Conservation (phyloP, 2,113 vertebrate species). For the human region GRCh38 chr12:67786001-67786500, state of each 20-base stretch:
- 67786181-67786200: not conserved
- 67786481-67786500: not conserved
- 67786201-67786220: not conserved
- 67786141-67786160: not conserved
- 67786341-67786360: slow-evolving; percentile 22
- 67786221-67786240: not conserved
- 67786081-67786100: not conserved
- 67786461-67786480: not conserved
- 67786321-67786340: not conserved
- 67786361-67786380: slow-evolving; percentile 59
- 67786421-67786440: slow-evolving; percentile 4
- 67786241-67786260: not conserved
- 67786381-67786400: slow-evolving; percentile 27
- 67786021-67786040: not conserved
- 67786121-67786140: not conserved
- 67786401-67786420: slow-evolving; percentile 15
- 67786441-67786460: not conserved
- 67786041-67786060: not conserved
- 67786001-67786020: not conserved
- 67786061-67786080: not conserved
- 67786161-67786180: not conserved
- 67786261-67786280: not conserved
- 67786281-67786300: slow-evolving; percentile 22
- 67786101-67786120: not conserved
- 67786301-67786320: slow-evolving; percentile 7